Evolutionary conservation across 2,113 vertebrate genomes (phyloP).

Genomic region (Colinus virginianus): DNA sequence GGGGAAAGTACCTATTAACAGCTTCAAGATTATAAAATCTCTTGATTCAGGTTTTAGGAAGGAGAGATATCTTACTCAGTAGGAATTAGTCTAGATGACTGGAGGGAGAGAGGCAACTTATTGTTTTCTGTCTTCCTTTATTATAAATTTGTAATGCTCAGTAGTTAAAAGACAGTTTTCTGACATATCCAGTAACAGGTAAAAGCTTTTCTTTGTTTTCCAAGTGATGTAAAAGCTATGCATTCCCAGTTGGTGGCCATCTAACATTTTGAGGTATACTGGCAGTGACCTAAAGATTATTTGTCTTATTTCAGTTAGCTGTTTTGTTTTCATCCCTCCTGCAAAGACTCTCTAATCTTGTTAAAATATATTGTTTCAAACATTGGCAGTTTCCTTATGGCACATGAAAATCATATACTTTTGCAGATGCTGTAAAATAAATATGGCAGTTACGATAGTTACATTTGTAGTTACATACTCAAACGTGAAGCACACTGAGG

Average conservation of each 20-base stretch:
- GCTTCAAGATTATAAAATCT: neutral
- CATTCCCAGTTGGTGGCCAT: slow-evolving; percentile 10
- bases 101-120: neutral
- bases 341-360: slow-evolving; percentile 3
- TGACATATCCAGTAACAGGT: neutral
- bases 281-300: slow-evolving; percentile 33
- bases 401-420: neutral
- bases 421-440: slow-evolving; percentile 34
- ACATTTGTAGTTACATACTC: slow-evolving; percentile 5
- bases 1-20: neutral
- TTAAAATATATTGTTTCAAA: slow-evolving; percentile 44
- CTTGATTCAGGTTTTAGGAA: neutral
- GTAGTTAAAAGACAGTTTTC: neutral
- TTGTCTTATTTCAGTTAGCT: slow-evolving; percentile 47
- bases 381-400: neutral
- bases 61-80: neutral
- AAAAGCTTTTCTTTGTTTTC: neutral
- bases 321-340: neutral
- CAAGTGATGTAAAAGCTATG: neutral
- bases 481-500: neutral
- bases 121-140: neutral
- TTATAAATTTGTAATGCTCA: neutral
- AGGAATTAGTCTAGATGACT: neutral
- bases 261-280: neutral
- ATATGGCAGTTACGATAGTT: neutral